Conservation (phyloP, 2,797 vertebrate species). For the Dromococcyx pavoninus region DNA sequence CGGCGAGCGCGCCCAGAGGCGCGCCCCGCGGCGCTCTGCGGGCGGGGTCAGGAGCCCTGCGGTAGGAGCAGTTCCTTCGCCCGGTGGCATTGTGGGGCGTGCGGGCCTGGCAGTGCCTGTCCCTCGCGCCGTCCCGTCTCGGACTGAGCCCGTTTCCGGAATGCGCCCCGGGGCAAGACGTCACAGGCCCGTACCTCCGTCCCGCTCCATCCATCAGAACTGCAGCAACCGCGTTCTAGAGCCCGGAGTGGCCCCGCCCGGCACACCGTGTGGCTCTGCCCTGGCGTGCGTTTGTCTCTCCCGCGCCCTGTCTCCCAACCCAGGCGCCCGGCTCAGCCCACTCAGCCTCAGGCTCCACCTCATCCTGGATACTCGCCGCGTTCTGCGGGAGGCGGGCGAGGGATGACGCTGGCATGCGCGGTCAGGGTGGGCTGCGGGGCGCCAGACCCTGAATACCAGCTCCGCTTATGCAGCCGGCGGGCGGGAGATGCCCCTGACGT, state of each 20-base stretch:
- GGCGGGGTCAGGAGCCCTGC: accelerated
- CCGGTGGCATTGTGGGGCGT: accelerated
- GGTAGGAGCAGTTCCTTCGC: accelerated
- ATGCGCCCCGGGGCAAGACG: neutral
- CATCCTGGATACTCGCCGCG: too few species aligned
- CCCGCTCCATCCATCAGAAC: neutral
- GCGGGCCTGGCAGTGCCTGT: accelerated
- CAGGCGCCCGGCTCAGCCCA: accelerated
- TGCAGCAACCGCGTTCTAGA: neutral
- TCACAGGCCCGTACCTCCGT: neutral
- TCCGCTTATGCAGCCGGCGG: too few species aligned
- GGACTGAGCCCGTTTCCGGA: neutral
- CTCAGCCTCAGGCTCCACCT: accelerated
- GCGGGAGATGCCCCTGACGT: too few species aligned
- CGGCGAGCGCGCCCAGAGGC: too few species aligned
- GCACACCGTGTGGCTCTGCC: neutral
- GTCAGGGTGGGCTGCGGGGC: too few species aligned
- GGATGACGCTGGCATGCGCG: too few species aligned
- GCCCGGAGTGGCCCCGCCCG: neutral
- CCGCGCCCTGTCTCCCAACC: accelerated
- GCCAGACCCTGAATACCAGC: too few species aligned
- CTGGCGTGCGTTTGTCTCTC: accelerated
- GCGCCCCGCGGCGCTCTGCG: accelerated
- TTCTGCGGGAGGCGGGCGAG: too few species aligned
- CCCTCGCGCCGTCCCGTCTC: neutral